Conservation (phyloP, 2,113 vertebrate species). For the Nycticebus coucang region DNA sequence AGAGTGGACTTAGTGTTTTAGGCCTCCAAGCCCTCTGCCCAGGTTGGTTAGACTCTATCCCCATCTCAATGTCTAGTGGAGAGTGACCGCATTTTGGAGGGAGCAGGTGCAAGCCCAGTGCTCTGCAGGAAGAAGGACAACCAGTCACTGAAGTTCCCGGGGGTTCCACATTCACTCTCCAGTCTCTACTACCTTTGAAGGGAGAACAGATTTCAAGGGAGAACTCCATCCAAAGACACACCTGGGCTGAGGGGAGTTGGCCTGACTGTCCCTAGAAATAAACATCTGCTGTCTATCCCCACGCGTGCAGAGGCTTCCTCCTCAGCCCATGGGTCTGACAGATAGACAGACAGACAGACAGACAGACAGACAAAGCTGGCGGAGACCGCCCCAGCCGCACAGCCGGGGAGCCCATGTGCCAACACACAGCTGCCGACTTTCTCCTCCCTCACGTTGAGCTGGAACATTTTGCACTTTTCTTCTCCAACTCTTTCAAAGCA, state of each 20-base stretch:
- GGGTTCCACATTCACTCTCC: background rate
- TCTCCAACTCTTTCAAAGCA: slow-evolving; percentile 83
- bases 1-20: background rate
- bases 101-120: background rate
- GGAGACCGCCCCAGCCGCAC: background rate
- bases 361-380: slow-evolving; percentile 22
- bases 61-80: background rate
- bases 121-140: background rate
- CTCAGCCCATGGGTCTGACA: background rate
- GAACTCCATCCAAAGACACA: background rate
- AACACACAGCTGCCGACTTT: slow-evolving; percentile 78
- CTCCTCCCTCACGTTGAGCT: slow-evolving; percentile 73
- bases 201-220: background rate
- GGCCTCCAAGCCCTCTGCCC: background rate
- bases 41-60: background rate
- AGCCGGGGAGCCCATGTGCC: slow-evolving; percentile 58
- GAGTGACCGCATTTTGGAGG: background rate
- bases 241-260: background rate
- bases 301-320: slow-evolving; percentile 8
- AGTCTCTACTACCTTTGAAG: background rate
- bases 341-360: background rate
- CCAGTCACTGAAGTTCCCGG: background rate
- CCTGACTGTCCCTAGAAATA: background rate
- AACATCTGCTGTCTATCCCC: background rate
- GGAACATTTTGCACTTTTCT: slow-evolving; percentile 84